Percentiles rank a stretch among this genome's conserved stretches.
phyloP scores from a whole-genome alignment of 2,113 vertebrate genomes.

The Rhadina sibilatrix region DNA sequence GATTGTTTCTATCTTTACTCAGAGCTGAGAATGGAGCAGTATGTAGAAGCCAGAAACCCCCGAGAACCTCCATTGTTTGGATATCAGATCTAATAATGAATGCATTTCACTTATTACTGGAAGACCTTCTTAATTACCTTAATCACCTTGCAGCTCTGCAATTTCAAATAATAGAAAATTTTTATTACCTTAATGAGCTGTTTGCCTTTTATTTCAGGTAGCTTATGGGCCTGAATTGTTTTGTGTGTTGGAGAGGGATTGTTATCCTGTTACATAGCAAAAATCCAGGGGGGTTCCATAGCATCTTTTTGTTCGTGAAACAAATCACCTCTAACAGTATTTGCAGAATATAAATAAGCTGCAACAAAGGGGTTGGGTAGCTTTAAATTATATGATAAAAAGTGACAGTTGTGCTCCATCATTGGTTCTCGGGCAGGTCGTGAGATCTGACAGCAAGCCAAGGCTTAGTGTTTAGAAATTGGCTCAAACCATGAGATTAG shows the following conservation, averaged over 20 bases:
- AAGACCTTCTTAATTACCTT: neutral
- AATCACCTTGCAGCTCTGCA: neutral
- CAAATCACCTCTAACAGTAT: neutral
- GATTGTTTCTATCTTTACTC: neutral
- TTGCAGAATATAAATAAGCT: neutral
- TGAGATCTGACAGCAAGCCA: neutral
- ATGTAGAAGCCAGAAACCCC: neutral
- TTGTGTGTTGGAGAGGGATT: neutral
- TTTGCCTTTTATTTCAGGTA: neutral
- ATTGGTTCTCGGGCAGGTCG: neutral
- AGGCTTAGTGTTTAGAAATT: constrained; percentile 39
- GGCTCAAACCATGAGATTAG: constrained; percentile 34
- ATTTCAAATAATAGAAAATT: neutral
- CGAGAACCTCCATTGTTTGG: neutral
- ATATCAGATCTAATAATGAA: neutral
- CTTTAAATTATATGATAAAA: neutral
- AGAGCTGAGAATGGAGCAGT: neutral
- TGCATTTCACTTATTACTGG: neutral
- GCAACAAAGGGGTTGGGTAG: neutral
- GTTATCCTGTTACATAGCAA: neutral
- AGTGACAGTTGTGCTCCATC: neutral
- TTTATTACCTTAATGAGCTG: neutral
- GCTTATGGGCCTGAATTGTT: neutral
- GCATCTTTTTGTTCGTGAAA: neutral
- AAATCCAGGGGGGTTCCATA: neutral